Evolutionary conservation across 1,140 invertebrate genomes (phyloP), one percentile per base, ranked within the genome.

Genomic region (Tenebrio molitor): DNA sequence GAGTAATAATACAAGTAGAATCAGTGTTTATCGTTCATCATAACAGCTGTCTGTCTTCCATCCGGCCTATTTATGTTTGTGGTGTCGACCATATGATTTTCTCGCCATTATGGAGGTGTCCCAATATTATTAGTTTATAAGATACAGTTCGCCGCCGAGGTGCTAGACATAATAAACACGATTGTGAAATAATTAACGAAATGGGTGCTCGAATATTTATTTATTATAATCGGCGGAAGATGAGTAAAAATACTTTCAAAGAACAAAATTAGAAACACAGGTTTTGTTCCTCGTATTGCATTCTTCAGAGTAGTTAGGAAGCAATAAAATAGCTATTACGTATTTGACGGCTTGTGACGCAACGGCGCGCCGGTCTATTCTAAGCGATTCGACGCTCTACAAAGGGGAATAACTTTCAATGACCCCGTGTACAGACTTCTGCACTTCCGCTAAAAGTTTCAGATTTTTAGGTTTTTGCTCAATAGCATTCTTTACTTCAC

Each of bases 1-100:
- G 63, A 39, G 63, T 25, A 67, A 53, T 42, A 69, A 69, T 44
- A 19, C 39, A 16, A 29, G 29, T 34, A 69, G 72, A 71, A 71
- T 76, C 72, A 70, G 69, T 76, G 71, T 73, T 76, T 76, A 71
- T 69, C 62, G 36, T 72, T 63, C 73, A 70, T 73, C 74, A 73
- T 72, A 77, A 75, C 76, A 77, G 76, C 76, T 77, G 76, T 77
- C 76, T 77, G 74, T 72, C 69, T 74, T 72, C 76, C 76, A 77
- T 77, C 76, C 76, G 76, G 76, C 72, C 74, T 72, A 69, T 76
- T 71, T 70, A 58, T 76, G 46, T 76, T 70, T 74, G 68, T 63
- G 65, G 12, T 41, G 63, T 65, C 53, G 53, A 29, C 34, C 63
- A 66, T 66, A 66, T 66, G 63, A 66, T 66, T 66, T 62, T 33